phyloP scores from a whole-genome alignment of 1,140 invertebrate species.

The Zaprionus taronus region DNA sequence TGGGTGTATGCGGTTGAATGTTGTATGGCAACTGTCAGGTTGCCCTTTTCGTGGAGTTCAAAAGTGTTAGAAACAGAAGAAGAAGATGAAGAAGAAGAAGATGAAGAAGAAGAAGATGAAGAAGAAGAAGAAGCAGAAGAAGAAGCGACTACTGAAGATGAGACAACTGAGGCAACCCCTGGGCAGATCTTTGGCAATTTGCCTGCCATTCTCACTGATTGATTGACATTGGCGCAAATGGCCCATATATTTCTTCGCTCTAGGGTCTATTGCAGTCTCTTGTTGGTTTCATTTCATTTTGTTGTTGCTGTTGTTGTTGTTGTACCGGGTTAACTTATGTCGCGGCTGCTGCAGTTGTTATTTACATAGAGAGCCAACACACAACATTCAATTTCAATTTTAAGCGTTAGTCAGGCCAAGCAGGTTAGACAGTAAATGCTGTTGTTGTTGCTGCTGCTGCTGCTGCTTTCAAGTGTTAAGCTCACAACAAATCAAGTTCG shows the following conservation, averaged over 20 bases:
- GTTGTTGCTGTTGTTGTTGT: constrained; percentile 28
- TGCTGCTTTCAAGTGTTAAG: constrained; percentile 53
- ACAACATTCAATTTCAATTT: constrained; percentile 6
- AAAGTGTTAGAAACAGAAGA: constrained; percentile 50
- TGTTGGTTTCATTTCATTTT: background rate
- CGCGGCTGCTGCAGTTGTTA: constrained; percentile 31
- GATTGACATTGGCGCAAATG: constrained; percentile 81
- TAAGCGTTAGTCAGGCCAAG: constrained; percentile 6
- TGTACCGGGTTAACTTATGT: constrained; percentile 28
- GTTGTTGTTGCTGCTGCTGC: background rate
- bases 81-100: constrained; percentile 4
- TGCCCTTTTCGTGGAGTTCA: constrained; percentile 26
- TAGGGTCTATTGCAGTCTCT: constrained; percentile 15
- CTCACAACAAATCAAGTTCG: constrained; percentile 43
- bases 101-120: background rate
- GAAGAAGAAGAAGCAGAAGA: constrained; percentile 3
- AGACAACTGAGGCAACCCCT: constrained; percentile 62
- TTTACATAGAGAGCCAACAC: constrained; percentile 18
- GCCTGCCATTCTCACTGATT: constrained; percentile 71
- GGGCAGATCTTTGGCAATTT: constrained; percentile 70
- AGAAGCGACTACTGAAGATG: constrained; percentile 16
- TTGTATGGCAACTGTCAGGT: constrained; percentile 9
- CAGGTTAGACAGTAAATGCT: constrained; percentile 25
- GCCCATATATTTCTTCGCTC: constrained; percentile 61
- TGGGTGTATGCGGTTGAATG: constrained; percentile 11